Percentiles rank a stretch among this genome's conserved stretches.
Conservation (phyloP, 2,888 invertebrate species). For the Protodeltote pygarga region DNA sequence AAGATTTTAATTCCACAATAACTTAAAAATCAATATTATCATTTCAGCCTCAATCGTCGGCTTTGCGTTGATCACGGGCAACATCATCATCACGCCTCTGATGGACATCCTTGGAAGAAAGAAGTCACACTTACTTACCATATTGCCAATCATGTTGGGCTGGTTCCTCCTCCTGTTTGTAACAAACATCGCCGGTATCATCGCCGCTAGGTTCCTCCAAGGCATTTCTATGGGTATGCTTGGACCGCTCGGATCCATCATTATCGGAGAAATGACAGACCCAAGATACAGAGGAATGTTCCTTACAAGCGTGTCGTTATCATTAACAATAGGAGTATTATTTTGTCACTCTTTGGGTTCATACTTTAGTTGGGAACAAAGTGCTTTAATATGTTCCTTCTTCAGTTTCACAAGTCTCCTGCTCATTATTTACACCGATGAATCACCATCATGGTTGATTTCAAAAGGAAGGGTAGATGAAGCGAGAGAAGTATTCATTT, state of each 20-base stretch:
- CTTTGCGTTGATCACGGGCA: conserved; percentile 87
- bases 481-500: conserved; percentile 86
- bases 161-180: conserved; percentile 87
- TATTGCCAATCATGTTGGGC: conserved; percentile 84
- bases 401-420: conserved; percentile 83
- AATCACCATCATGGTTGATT: conserved; percentile 90
- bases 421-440: conserved; percentile 86
- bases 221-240: conserved; percentile 86
- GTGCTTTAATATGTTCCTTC: conserved; percentile 83
- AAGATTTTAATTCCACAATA: not conserved
- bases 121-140: conserved; percentile 83
- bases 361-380: conserved; percentile 86
- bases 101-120: conserved; percentile 87
- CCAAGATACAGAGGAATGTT: conserved; percentile 88
- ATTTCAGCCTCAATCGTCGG: conserved; percentile 88
- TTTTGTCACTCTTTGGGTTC: conserved; percentile 88
- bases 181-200: conserved; percentile 73
- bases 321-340: conserved; percentile 88
- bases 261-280: conserved; percentile 87
- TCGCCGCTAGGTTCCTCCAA: conserved; percentile 83
- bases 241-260: conserved; percentile 84
- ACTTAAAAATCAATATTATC: not conserved
- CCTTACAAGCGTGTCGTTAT: conserved; percentile 87
- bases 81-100: conserved; percentile 84
- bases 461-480: conserved; percentile 85